Evolutionary conservation across 2,113 vertebrate genomes (phyloP).

Genomic region (Phaetusa simplex): DNA sequence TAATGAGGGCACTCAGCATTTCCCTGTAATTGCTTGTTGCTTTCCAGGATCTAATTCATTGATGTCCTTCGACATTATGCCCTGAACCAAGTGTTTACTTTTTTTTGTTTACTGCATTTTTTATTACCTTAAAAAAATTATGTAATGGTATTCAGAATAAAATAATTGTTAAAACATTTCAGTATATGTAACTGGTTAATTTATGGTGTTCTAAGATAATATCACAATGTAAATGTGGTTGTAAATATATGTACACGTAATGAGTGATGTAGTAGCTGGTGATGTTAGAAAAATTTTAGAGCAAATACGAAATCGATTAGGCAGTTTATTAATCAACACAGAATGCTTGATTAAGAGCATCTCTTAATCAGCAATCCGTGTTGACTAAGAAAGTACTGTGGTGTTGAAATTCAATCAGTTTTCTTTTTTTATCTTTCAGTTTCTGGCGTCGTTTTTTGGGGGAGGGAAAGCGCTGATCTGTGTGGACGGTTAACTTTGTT

Average conservation of each 20-base stretch:
- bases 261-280: not conserved
- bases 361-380: not conserved
- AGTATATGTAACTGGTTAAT: not conserved
- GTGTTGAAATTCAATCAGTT: not conserved
- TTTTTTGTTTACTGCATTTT: not conserved
- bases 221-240: not conserved
- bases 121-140: not conserved
- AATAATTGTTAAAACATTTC: not conserved
- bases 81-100: not conserved
- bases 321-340: not conserved
- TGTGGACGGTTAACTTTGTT: not conserved
- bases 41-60: not conserved
- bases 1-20: not conserved
- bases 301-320: not conserved
- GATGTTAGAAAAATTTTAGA: not conserved
- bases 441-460: not conserved
- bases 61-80: not conserved
- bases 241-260: not conserved
- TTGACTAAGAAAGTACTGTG: not conserved
- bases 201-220: not conserved
- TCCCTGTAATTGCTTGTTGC: not conserved
- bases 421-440: not conserved
- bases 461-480: not conserved
- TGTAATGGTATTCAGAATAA: not conserved
- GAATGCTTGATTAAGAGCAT: not conserved